Conservation (phyloP, 2,797 vertebrate genomes). For the Cynodonichthys magdalenae region DNA sequence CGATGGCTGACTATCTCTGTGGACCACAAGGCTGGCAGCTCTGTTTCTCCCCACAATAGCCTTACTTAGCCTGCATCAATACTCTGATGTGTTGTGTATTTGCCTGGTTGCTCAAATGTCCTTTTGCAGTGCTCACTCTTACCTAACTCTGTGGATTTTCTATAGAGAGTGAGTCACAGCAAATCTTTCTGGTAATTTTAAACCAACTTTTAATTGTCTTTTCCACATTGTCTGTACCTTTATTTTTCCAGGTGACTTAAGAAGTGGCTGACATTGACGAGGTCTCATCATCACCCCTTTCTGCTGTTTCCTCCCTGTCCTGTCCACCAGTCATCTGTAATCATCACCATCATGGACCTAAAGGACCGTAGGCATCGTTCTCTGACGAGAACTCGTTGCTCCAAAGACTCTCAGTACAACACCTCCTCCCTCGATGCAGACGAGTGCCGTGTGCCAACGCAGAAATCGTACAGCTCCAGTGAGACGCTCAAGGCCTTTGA, state of each 20-base stretch:
- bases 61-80: constrained; percentile 62
- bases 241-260: constrained; percentile 75
- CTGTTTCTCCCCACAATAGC: constrained; percentile 60
- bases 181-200: constrained; percentile 56
- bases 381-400: constrained; percentile 88
- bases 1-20: constrained; percentile 54
- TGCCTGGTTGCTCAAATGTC: constrained; percentile 64
- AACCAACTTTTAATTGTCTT: constrained; percentile 52
- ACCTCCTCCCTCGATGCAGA: constrained; percentile 92
- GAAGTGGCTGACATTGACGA: constrained; percentile 59
- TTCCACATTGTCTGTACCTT: constrained; percentile 30
- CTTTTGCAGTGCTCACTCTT: constrained; percentile 41
- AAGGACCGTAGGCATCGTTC: constrained; percentile 94
- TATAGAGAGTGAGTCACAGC: constrained; percentile 54
- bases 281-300: constrained; percentile 35
- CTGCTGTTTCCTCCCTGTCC: constrained; percentile 5
- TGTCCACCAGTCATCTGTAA: constrained; percentile 12
- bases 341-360: constrained; percentile 86
- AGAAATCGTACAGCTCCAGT: constrained; percentile 98
- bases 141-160: constrained; percentile 52
- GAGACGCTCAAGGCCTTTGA: constrained; percentile 98
- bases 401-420: constrained; percentile 93
- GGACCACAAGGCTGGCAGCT: constrained; percentile 51
- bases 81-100: constrained; percentile 59
- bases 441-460: constrained; percentile 93